A percentile compares a stretch with the other conserved stretches of the same genome.
Conservation (phyloP, 2,797 vertebrate genomes). For the Psittacula derbiana region DNA sequence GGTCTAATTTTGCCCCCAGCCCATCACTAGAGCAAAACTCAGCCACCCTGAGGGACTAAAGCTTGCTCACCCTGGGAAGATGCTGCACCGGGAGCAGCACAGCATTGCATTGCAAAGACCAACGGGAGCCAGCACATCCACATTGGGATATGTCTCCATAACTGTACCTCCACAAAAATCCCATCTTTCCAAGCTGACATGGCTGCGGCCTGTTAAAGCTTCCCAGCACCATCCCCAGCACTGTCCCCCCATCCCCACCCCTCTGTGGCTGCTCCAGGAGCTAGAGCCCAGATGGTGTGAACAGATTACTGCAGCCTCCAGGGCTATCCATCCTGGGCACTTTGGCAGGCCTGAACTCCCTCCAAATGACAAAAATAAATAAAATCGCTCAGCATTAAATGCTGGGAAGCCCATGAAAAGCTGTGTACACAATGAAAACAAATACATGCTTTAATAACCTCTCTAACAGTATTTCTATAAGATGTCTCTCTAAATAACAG, state of each 20-base stretch:
- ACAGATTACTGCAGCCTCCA: conserved; percentile 43
- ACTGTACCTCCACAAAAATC: neutral
- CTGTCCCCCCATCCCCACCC: no score
- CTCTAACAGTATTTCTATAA: conserved; percentile 73
- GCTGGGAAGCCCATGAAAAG: conserved; percentile 38
- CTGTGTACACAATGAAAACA: conserved; percentile 72
- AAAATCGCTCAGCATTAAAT: conserved; percentile 50
- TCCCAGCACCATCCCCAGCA: neutral
- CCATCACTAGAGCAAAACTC: neutral
- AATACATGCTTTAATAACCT: conserved; percentile 77
- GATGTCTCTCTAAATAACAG: conserved; percentile 74
- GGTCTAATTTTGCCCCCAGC: neutral
- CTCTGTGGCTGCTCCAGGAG: neutral
- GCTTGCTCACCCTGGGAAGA: rapidly evolving
- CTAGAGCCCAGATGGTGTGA: conserved; percentile 35
- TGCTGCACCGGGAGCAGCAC: neutral
- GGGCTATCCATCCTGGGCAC: neutral
- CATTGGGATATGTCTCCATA: neutral
- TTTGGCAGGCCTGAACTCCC: conserved; percentile 43
- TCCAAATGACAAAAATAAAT: conserved; percentile 60
- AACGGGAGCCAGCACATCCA: neutral
- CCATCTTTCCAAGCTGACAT: neutral
- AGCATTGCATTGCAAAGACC: neutral
- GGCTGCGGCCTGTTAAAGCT: neutral
- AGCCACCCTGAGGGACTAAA: rapidly evolving